phyloP scores from a whole-genome alignment of 2,113 vertebrate species.

The Syngnathus scovelli region DNA sequence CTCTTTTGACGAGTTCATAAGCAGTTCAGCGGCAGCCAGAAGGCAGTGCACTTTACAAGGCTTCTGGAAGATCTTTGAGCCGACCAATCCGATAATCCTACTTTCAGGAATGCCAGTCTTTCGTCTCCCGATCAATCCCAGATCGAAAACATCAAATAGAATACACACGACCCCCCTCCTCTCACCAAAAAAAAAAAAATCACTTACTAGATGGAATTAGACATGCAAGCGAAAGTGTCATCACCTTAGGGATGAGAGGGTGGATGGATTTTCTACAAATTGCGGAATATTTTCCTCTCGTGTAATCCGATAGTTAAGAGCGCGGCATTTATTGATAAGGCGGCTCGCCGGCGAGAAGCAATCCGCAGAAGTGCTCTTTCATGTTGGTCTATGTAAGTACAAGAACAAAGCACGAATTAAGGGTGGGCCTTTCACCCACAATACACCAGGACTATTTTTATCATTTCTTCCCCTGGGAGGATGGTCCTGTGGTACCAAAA shows the following conservation, averaged over 20 bases:
- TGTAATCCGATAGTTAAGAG: constrained; percentile 80
- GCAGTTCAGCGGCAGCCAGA: constrained; percentile 84
- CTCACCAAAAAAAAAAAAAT: constrained; percentile 74
- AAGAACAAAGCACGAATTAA: constrained; percentile 80
- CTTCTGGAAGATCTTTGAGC: constrained; percentile 98
- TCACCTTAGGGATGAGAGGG: constrained; percentile 74
- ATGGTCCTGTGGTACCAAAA: constrained; percentile 40
- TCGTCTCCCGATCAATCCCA: constrained; percentile 94
- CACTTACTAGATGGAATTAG: constrained; percentile 87
- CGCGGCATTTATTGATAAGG: constrained; percentile 81
- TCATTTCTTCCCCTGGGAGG: constrained; percentile 50
- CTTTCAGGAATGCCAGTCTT: constrained; percentile 93
- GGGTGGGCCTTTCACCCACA: constrained; percentile 68
- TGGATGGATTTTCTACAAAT: constrained; percentile 80
- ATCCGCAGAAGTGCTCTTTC: constrained; percentile 78
- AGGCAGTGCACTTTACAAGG: constrained; percentile 95
- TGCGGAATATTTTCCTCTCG: constrained; percentile 76
- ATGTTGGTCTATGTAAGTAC: constrained; percentile 78
- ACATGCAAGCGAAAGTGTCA: constrained; percentile 76
- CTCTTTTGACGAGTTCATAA: constrained; percentile 93
- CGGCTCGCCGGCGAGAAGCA: constrained; percentile 63
- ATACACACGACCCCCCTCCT: constrained; percentile 51
- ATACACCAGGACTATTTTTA: constrained; percentile 50
- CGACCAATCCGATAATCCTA: constrained; percentile 98
- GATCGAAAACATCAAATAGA: constrained; percentile 98